These are phyloP conservation scores for Nasonovia ribisnigri DNA, from an alignment of 2,888 invertebrate species.

Conservation along the genomic window DNA sequence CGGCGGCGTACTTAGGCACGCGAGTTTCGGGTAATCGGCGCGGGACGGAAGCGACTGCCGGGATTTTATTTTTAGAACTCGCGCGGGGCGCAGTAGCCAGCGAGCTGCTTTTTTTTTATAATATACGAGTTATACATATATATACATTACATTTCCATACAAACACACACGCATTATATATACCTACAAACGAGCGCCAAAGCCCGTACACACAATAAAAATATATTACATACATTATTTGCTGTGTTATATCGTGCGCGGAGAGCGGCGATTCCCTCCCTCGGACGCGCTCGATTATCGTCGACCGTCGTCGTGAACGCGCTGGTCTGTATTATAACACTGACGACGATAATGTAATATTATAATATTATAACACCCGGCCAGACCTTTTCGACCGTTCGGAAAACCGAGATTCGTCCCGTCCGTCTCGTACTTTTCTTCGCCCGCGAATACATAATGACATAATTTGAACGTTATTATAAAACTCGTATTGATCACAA, in stretches of 20 bases:
- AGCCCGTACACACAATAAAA: neutral
- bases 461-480: neutral
- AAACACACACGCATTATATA: neutral
- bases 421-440: too few species aligned
- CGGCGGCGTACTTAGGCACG: neutral
- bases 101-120: neutral
- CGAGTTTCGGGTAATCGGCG: neutral
- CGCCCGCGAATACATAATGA: too few species aligned
- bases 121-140: neutral
- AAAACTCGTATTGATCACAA: neutral
- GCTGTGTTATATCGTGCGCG: neutral
- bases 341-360: neutral
- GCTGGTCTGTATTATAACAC: neutral
- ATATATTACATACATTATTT: neutral
- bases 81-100: neutral
- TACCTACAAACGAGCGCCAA: neutral
- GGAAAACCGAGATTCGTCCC: neutral
- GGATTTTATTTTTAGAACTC: conserved; percentile 39
- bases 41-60: neutral
- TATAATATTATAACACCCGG: neutral
- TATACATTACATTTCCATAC: neutral
- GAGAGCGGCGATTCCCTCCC: neutral
- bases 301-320: neutral
- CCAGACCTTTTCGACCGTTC: neutral
- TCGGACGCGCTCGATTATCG: neutral